Conservation (phyloP, 2,888 invertebrate species). For the Meiosimyza decipiens region DNA sequence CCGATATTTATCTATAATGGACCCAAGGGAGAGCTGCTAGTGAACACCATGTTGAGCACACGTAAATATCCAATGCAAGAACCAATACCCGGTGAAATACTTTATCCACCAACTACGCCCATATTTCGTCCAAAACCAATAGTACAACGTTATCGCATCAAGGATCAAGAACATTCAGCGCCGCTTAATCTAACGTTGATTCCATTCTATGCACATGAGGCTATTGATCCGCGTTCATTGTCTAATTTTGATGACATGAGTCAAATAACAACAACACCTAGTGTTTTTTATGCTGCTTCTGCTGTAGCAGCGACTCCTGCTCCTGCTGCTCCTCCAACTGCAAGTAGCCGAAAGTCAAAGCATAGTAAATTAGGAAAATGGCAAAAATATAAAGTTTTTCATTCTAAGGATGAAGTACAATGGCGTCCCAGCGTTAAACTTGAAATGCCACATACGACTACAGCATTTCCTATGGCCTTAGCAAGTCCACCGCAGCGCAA, state of each 20-base stretch:
- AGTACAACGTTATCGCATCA: constrained; percentile 53
- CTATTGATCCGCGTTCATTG: constrained; percentile 47
- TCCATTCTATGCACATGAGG: constrained; percentile 64
- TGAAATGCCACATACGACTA: constrained; percentile 30
- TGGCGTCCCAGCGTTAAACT: constrained; percentile 44
- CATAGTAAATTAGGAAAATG: not conserved
- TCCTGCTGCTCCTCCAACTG: too few species aligned
- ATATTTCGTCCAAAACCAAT: constrained; percentile 59
- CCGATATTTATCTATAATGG: constrained; percentile 60
- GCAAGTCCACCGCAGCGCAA: constrained; percentile 49
- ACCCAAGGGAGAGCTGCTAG: constrained; percentile 56
- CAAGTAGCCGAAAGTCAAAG: not conserved
- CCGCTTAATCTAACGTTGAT: constrained; percentile 57
- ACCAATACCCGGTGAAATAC: constrained; percentile 62
- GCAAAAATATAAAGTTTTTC: constrained; percentile 53
- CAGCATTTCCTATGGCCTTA: constrained; percentile 35
- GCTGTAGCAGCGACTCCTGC: not conserved
- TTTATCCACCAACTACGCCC: constrained; percentile 61
- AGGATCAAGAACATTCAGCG: constrained; percentile 39
- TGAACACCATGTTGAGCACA: constrained; percentile 60
- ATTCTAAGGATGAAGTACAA: constrained; percentile 54
- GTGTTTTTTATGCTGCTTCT: constrained; percentile 46
- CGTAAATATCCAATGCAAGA: constrained; percentile 64
- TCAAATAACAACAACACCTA: constrained; percentile 10
- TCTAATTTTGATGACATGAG: constrained; percentile 30